These are phyloP conservation scores for Pegoplata infirma DNA, from an alignment of 2,888 invertebrate genomes.

Conservation along the genomic window DNA sequence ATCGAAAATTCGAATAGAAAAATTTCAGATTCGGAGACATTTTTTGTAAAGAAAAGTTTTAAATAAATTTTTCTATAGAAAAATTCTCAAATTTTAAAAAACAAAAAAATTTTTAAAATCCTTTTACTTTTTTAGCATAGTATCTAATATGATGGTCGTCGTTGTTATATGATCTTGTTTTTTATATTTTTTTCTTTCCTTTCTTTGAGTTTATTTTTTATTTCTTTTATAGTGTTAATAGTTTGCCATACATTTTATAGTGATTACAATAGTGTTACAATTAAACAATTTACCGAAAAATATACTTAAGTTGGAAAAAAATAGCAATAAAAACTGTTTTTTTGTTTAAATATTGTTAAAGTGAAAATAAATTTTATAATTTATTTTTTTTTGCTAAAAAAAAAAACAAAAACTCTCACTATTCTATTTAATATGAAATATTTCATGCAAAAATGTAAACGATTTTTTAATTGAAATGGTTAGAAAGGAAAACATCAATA, in stretches of 20 bases:
- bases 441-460: neutral
- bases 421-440: neutral
- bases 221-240: conserved; percentile 8
- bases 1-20: too few relatives aligned
- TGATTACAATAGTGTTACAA: conserved; percentile 13
- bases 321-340: neutral
- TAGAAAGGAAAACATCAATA: neutral
- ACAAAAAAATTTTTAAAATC: too few relatives aligned
- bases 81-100: too few relatives aligned
- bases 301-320: neutral
- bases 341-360: conserved; percentile 16
- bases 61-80: too few relatives aligned
- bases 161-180: conserved; percentile 13
- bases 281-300: conserved; percentile 5
- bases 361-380: too few relatives aligned
- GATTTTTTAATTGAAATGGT: neutral
- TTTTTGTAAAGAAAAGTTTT: too few relatives aligned
- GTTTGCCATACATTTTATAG: conserved; percentile 9
- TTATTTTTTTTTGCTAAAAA: neutral
- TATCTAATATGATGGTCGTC: conserved; percentile 17
- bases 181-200: neutral
- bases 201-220: too few relatives aligned
- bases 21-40: too few relatives aligned
- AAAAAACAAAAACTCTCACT: conserved; percentile 12
- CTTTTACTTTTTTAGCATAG: too few relatives aligned